Percentiles rank a stretch among this genome's conserved stretches.
These are phyloP conservation scores for Palythoa grandiflora DNA, from an alignment of 92 coral and sea anemone genomes.

Conservation along the genomic window DNA sequence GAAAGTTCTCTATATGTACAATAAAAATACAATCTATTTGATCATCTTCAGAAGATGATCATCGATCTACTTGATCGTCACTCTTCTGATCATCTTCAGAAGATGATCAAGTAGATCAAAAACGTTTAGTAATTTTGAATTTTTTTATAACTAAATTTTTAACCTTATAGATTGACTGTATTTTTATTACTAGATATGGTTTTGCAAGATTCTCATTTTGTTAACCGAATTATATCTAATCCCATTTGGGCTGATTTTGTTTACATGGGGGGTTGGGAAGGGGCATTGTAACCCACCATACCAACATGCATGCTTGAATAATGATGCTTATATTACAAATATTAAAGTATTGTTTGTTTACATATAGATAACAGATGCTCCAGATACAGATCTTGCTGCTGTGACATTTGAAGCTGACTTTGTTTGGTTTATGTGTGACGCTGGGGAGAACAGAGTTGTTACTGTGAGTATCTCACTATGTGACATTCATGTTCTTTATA, in stretches of 20 bases:
- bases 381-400: constrained; percentile 10
- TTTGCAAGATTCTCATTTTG: constrained; percentile 2
- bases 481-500: constrained; percentile 24
- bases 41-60: not conserved
- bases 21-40: not conserved
- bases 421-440: not conserved
- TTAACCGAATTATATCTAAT: not conserved
- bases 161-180: not conserved
- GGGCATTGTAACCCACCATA: not conserved
- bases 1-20: not conserved
- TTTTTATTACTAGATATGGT: constrained; percentile 4
- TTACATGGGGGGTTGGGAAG: not conserved
- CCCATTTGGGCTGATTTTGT: not conserved
- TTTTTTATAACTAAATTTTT: not conserved
- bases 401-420: constrained; percentile 19
- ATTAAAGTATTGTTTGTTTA: not conserved
- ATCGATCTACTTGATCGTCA: no score
- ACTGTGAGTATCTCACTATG: constrained; percentile 28
- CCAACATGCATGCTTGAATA: constrained; percentile 7
- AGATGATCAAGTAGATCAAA: not conserved
- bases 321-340: constrained; percentile 3
- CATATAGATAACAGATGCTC: constrained; percentile 9
- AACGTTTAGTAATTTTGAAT: not conserved
- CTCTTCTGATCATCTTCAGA: no score
- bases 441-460: constrained; percentile 1